Evolutionary conservation across 2,797 vertebrate species (phyloP).

Genomic region (Phrynocephalus guinanensis): DNA sequence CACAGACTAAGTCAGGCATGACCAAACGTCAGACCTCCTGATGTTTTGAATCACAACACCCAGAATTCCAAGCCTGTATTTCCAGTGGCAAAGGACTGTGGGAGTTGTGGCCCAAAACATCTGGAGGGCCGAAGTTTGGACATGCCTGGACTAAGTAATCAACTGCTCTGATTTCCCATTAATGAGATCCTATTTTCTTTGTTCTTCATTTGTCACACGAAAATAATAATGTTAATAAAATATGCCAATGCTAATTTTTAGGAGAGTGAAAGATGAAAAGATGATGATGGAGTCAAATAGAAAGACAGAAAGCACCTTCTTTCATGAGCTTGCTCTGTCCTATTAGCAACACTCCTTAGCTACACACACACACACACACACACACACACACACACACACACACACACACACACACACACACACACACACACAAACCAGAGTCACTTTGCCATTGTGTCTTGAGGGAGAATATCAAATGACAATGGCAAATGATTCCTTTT

Average conservation of each 20-base stretch:
- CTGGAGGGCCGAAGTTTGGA: too few relatives aligned
- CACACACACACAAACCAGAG: constrained; percentile 33
- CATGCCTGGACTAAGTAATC: too few relatives aligned
- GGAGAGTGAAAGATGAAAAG: neutral
- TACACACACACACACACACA: too few relatives aligned
- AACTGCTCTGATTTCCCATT: neutral
- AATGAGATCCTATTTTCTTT: neutral
- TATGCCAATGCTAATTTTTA: neutral
- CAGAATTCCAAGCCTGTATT: too few relatives aligned
- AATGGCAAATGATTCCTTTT: constrained; percentile 14
- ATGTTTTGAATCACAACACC: too few relatives aligned
- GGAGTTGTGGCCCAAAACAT: too few relatives aligned
- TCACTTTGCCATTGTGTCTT: neutral
- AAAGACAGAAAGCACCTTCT: neutral
- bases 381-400: too few relatives aligned
- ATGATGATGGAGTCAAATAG: neutral
- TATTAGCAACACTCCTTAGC: constrained; percentile 38
- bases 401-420: too few relatives aligned
- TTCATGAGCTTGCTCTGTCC: neutral
- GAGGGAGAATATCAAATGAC: constrained; percentile 11
- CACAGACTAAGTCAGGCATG: too few relatives aligned
- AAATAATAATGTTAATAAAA: neutral
- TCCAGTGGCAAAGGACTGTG: too few relatives aligned
- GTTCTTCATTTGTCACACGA: neutral
- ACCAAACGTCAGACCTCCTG: too few relatives aligned